Evolutionary conservation across 2,113 vertebrate genomes (phyloP).

Genomic region (Xenopus tropicalis): UCB_Xtro_10.0 CM004447.2:115631001-115631500

Average conservation of each 20-base stretch:
- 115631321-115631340: too few relatives aligned
- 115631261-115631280: not conserved
- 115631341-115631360: too few relatives aligned
- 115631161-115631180: conserved; percentile 30
- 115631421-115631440: too few relatives aligned
- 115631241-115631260: conserved; percentile 31
- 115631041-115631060: conserved; percentile 29
- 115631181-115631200: conserved; percentile 44
- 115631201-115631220: conserved; percentile 6
- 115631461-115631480: too few relatives aligned
- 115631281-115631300: too few relatives aligned
- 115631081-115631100: not conserved
- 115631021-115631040: not conserved
- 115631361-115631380: too few relatives aligned
- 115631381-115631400: too few relatives aligned
- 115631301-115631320: too few relatives aligned
- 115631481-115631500: too few relatives aligned
- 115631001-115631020: not conserved
- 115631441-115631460: too few relatives aligned
- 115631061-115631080: not conserved
- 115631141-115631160: conserved; percentile 7
- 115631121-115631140: not conserved
- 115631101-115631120: conserved; percentile 1
- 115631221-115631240: not conserved
- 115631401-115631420: too few relatives aligned